These are phyloP conservation scores for Leptarthrus brevirostris DNA, from an alignment of 2,888 invertebrate genomes.

Conservation along the genomic window DNA sequence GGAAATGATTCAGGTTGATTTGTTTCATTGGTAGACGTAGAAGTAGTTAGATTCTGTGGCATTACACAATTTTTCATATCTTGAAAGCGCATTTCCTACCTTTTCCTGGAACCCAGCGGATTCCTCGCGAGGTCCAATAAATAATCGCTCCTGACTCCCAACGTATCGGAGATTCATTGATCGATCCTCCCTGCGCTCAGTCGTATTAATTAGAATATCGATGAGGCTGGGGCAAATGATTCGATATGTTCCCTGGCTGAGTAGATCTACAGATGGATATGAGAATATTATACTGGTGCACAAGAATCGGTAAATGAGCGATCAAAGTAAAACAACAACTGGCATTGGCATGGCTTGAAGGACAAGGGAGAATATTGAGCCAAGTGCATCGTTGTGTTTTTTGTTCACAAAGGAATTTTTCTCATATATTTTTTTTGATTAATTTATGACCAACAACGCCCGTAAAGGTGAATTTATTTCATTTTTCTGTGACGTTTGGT, in stretches of 20 bases:
- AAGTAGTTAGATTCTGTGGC: background rate
- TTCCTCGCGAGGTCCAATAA: background rate
- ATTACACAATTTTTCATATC: conserved; percentile 28
- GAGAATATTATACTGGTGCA: conserved; percentile 24
- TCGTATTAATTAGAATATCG: conserved; percentile 47
- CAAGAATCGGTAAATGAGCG: conserved; percentile 35
- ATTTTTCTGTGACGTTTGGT: conserved; percentile 52
- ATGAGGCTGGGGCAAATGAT: background rate
- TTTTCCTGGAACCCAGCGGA: background rate
- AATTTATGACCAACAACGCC: conserved; percentile 53
- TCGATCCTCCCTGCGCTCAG: conserved; percentile 27
- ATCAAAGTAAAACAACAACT: conserved; percentile 46
- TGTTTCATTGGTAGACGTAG: conserved; percentile 13
- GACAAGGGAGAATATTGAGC: background rate
- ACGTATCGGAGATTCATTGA: conserved; percentile 27
- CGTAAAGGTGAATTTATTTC: conserved; percentile 53
- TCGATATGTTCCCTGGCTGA: conserved; percentile 8
- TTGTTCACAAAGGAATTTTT: conserved; percentile 33
- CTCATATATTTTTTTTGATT: conserved; percentile 38
- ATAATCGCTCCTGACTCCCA: conserved; percentile 5
- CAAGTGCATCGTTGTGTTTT: conserved; percentile 40
- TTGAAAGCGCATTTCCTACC: background rate
- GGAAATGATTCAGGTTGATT: conserved; percentile 25
- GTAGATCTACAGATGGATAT: conserved; percentile 42
- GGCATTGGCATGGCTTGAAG: no score